These are phyloP conservation scores for Galerucella calmariensis DNA, from an alignment of 2,888 invertebrate species.

Conservation along the genomic window DNA sequence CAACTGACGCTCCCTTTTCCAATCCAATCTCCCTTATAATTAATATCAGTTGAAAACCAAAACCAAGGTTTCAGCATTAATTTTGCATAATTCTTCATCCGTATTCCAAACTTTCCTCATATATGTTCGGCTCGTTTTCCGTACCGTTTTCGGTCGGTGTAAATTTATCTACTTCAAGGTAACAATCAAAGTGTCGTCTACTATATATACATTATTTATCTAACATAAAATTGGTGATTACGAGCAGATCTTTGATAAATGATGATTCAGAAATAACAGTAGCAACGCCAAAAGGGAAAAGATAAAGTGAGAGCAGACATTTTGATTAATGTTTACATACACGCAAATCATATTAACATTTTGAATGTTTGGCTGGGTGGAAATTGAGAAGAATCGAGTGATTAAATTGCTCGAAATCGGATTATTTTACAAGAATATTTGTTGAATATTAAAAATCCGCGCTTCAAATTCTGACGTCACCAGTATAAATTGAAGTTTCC, in stretches of 20 bases:
- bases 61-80: slow-evolving; percentile 40
- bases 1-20: slow-evolving; percentile 32
- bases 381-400: slow-evolving; percentile 10
- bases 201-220: slow-evolving; percentile 44
- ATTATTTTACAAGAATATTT: background rate
- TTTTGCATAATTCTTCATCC: slow-evolving; percentile 43
- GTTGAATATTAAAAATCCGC: no score
- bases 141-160: background rate
- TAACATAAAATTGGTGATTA: slow-evolving; percentile 56
- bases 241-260: slow-evolving; percentile 59
- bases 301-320: slow-evolving; percentile 55
- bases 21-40: slow-evolving; percentile 31
- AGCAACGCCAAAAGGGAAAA: slow-evolving; percentile 52
- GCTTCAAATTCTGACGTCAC: no score
- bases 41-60: slow-evolving; percentile 33
- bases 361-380: slow-evolving; percentile 52
- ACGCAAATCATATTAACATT: slow-evolving; percentile 62
- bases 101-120: slow-evolving; percentile 36
- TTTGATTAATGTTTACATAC: slow-evolving; percentile 59
- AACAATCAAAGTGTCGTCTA: slow-evolving; percentile 48
- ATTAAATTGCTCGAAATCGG: background rate
- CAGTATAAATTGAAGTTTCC: no score
- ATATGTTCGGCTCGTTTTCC: slow-evolving; percentile 19
- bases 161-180: slow-evolving; percentile 45
- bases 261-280: slow-evolving; percentile 59